phyloP scores from a whole-genome alignment of 2,888 invertebrate species.

The Drosophila prolongata region DNA sequence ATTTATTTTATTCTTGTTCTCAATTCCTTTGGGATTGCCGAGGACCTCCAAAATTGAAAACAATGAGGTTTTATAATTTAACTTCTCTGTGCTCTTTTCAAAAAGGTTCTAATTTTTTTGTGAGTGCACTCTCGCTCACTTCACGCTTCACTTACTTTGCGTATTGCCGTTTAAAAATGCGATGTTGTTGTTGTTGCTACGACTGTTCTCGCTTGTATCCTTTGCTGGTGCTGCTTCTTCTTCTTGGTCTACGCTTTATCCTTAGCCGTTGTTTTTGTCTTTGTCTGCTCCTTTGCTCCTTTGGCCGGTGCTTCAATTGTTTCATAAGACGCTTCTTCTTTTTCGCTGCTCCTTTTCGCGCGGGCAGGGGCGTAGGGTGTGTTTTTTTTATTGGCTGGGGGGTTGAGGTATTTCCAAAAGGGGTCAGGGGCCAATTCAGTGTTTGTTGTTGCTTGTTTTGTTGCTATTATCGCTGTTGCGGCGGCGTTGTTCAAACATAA shows the following conservation, averaged over 20 bases:
- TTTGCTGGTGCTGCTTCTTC: slow-evolving; percentile 57
- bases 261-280: slow-evolving; percentile 20
- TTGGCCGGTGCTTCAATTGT: slow-evolving; percentile 70
- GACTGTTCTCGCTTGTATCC: slow-evolving; percentile 52
- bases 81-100: too few relatives aligned
- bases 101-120: too few relatives aligned
- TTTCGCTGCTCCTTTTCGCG: slow-evolving; percentile 4
- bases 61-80: too few relatives aligned
- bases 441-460: slow-evolving; percentile 50
- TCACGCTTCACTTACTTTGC: slow-evolving; percentile 74
- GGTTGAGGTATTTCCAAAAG: slow-evolving; percentile 9
- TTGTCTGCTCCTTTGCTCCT: slow-evolving; percentile 56
- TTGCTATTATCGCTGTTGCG: slow-evolving; percentile 42
- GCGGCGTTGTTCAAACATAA: slow-evolving; percentile 53
- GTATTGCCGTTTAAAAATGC: slow-evolving; percentile 73
- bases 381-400: background rate
- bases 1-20: too few relatives aligned
- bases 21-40: too few relatives aligned
- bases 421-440: slow-evolving; percentile 50
- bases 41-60: too few relatives aligned
- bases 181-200: slow-evolving; percentile 49
- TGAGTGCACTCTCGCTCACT: slow-evolving; percentile 18
- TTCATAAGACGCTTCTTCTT: slow-evolving; percentile 64
- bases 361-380: slow-evolving; percentile 9
- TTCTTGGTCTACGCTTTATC: slow-evolving; percentile 14